phyloP scores from a whole-genome alignment of 2,113 vertebrate species.

The Cacatua alba region DNA sequence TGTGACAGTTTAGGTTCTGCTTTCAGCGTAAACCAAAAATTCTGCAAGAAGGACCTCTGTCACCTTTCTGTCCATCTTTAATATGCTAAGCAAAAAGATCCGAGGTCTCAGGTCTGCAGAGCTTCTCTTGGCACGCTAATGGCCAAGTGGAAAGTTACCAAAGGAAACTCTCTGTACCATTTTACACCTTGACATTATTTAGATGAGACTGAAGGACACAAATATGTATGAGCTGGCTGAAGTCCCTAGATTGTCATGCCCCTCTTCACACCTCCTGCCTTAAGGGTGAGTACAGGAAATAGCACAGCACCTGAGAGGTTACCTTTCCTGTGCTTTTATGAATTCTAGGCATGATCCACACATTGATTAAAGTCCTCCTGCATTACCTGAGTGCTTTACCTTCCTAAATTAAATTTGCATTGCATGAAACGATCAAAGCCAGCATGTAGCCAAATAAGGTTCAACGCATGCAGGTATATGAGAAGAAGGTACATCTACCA shows the following conservation, averaged over 20 bases:
- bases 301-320: not conserved
- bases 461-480: not conserved
- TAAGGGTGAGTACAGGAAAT: not conserved
- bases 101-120: not conserved
- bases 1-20: not conserved
- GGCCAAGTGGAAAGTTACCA: not conserved
- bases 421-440: not conserved
- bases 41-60: fast-evolving
- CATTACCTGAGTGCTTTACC: not conserved
- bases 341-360: not conserved
- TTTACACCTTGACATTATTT: not conserved
- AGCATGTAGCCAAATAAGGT: not conserved
- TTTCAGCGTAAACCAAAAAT: not conserved
- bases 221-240: not conserved
- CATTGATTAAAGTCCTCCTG: not conserved
- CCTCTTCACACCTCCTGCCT: not conserved
- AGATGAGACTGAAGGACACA: not conserved
- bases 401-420: constrained; percentile 5
- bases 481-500: not conserved
- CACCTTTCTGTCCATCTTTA: not conserved
- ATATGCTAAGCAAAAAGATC: fast-evolving
- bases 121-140: not conserved
- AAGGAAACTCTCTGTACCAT: not conserved
- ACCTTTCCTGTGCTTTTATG: not conserved
- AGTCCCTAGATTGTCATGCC: not conserved